Base-by-base conservation (phyloP, 1,140 invertebrate species). In the Meloidogyne exigua region DNA sequence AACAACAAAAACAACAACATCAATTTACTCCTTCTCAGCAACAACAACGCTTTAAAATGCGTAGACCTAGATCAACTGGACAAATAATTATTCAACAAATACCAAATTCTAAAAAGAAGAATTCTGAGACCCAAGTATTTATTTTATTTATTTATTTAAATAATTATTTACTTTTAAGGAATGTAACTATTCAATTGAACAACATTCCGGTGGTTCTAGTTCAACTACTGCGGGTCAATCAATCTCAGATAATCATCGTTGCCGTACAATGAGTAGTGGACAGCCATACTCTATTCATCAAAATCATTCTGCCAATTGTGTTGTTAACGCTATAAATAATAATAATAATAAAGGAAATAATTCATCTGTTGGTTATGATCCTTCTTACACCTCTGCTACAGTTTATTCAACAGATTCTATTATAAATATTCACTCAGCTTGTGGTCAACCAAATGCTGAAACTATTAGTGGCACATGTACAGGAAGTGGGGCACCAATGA, bases 311-410 rank as follows among this genome's bases (percentile, higher is more conserved):
- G 32, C 26, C 4, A 25, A 25, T 44, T 36, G 39, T 70, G 36
- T 49, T 68, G 7, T 28, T 62, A 25, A 2, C 5, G 68, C 67
- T 74, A n/a, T 36, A 39, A 79, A 79, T 36, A 79, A 62, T 36
- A 70, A 57, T 44, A 72, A 83, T 49, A 79, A 67, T 36, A 78
- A 65, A 25, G 66, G 69, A 21, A 83, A 82, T 32, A 81, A 71
- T 69, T 68, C 57, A 11, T 21, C 42, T 15, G 18, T 28, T 21
- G 65, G 44, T 9, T 85, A 84, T 63, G 83, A 86, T 67, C 72
- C 82, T 23, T 83, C 80, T 25, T 79, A 72, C 62, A 86, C 85
- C 13, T 84, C 81, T 13, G 84, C 85, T 3, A 86, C 85, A 0
- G 79, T 86, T 67, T 85, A 87, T 68, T 86, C 84, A 9, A 44